A percentile compares a stretch with the other conserved stretches of the same genome.
phyloP scores from a whole-genome alignment of 2,797 vertebrate genomes.

The Melanitta fusca region DNA sequence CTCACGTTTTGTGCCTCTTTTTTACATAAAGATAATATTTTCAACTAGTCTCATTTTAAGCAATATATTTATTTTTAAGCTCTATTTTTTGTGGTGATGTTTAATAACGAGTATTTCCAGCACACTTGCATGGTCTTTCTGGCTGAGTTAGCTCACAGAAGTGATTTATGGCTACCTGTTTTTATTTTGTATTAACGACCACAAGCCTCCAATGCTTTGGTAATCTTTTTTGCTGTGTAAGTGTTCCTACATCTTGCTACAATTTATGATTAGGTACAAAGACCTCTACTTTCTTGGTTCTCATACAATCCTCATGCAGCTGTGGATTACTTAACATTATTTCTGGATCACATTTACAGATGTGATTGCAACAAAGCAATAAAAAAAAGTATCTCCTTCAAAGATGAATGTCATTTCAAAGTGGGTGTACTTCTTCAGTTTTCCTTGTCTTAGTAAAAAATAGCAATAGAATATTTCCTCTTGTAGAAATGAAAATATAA shows the following conservation, averaged over 20 bases:
- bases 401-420: slow-evolving; percentile 2
- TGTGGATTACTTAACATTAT: background rate
- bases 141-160: background rate
- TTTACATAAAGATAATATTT: background rate
- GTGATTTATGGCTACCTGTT: background rate
- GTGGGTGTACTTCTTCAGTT: background rate
- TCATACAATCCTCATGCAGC: background rate
- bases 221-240: background rate
- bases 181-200: background rate
- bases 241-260: background rate
- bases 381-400: background rate
- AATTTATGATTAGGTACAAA: background rate
- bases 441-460: background rate
- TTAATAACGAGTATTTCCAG: background rate
- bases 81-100: background rate
- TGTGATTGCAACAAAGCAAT: background rate
- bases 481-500: background rate
- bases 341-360: slow-evolving; percentile 7
- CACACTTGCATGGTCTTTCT: background rate
- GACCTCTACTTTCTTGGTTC: background rate
- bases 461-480: background rate
- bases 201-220: background rate
- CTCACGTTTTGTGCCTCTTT: background rate
- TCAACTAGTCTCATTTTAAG: background rate
- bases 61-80: background rate